phyloP scores from a whole-genome alignment of 2,797 vertebrate species.

The Cyprinella venusta region DNA sequence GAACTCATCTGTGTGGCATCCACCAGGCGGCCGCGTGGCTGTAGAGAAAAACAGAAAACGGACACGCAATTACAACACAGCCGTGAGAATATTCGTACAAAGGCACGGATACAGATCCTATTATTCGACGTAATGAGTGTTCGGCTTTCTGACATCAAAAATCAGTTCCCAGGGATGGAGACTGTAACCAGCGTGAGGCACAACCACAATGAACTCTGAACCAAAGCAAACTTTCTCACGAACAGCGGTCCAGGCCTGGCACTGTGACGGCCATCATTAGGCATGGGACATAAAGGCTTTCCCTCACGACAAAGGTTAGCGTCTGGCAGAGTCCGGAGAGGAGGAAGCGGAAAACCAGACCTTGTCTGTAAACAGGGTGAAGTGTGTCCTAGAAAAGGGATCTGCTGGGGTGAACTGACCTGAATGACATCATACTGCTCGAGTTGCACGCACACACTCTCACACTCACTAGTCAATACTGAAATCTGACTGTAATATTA shows the following conservation, averaged over 20 bases:
- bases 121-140: not conserved
- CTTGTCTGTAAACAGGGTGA: slow-evolving; percentile 48
- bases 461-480: not conserved
- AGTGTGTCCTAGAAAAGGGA: slow-evolving; percentile 44
- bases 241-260: slow-evolving; percentile 34
- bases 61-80: not conserved
- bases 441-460: not conserved
- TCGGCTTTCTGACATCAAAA: slow-evolving; percentile 1
- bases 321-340: slow-evolving; percentile 46
- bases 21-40: slow-evolving; percentile 94
- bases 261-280: slow-evolving; percentile 37
- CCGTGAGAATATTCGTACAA: not conserved
- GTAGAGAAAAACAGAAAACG: slow-evolving; percentile 38
- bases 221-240: slow-evolving; percentile 44
- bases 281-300: slow-evolving; percentile 58
- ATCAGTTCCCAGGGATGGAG: slow-evolving; percentile 16
- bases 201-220: slow-evolving; percentile 12
- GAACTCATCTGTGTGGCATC: slow-evolving; percentile 94
- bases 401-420: slow-evolving; percentile 26
- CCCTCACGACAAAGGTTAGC: slow-evolving; percentile 64
- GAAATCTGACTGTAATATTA: not conserved
- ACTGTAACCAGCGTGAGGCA: not conserved
- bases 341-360: slow-evolving; percentile 51
- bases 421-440: slow-evolving; percentile 17
- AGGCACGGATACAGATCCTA: not conserved